These are phyloP conservation scores for Cydia fagiglandana DNA, from an alignment of 1,140 invertebrate genomes.

Conservation along the genomic window DNA sequence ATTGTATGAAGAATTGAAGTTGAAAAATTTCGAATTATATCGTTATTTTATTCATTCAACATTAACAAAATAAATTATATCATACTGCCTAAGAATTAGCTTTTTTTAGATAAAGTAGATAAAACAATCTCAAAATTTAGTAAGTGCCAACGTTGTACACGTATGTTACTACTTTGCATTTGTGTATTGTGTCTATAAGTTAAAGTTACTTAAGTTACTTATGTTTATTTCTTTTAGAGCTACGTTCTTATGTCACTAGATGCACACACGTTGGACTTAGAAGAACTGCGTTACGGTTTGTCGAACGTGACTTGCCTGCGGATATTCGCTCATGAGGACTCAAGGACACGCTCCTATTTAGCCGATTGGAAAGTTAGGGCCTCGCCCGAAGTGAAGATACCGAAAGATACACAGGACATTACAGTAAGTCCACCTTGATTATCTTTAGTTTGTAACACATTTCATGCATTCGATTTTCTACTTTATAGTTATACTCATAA, in stretches of 20 bases:
- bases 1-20: no score
- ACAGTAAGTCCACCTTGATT: slow-evolving; percentile 50
- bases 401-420: slow-evolving; percentile 58
- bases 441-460: no score
- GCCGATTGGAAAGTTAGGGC: slow-evolving; percentile 64
- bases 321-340: slow-evolving; percentile 83
- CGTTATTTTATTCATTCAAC: no score
- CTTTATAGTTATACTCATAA: not conserved
- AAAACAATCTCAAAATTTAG: no score
- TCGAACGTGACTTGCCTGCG: slow-evolving; percentile 88
- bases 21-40: no score
- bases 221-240: slow-evolving; percentile 49
- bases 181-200: no score
- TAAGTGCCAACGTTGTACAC: no score
- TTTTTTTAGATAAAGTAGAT: no score
- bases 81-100: no score
- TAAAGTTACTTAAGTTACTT: not conserved
- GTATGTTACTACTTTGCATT: no score
- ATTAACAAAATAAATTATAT: no score
- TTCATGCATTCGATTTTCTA: not conserved
- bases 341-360: slow-evolving; percentile 57
- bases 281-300: slow-evolving; percentile 81
- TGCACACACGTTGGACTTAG: slow-evolving; percentile 85
- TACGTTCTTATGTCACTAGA: slow-evolving; percentile 83
- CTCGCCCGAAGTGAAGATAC: slow-evolving; percentile 53